Percentiles rank a stretch among this genome's conserved stretches.
phyloP scores from a whole-genome alignment of 2,113 vertebrate genomes.

The Sorex fumeus region DNA sequence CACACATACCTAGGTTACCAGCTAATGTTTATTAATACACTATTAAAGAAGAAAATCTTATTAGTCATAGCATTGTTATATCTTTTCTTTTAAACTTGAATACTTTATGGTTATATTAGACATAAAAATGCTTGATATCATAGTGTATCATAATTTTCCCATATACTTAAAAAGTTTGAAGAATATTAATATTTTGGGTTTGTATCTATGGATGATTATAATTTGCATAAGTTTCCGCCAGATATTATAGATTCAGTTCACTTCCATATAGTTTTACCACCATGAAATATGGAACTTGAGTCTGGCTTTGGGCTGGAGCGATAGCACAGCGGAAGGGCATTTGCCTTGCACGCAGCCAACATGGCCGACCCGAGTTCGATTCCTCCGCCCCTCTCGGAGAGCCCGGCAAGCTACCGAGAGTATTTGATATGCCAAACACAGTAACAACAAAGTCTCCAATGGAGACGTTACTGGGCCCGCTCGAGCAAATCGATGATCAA shows the following conservation, averaged over 20 bases:
- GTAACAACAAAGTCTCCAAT: too few relatives aligned
- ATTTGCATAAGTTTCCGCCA: background rate
- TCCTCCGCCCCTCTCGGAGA: too few relatives aligned
- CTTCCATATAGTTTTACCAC: background rate
- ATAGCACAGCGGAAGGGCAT: too few relatives aligned
- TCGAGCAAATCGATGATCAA: too few relatives aligned
- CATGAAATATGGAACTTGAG: background rate
- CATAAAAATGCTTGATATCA: background rate
- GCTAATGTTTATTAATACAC: background rate
- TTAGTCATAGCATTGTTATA: background rate
- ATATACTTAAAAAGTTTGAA: background rate
- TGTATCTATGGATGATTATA: background rate
- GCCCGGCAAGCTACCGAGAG: too few relatives aligned
- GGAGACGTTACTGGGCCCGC: too few relatives aligned
- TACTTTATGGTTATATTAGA: background rate
- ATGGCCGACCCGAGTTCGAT: too few relatives aligned
- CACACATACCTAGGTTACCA: background rate
- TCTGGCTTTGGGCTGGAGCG: too few relatives aligned
- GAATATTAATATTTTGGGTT: constrained; percentile 38
- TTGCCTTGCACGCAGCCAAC: too few relatives aligned
- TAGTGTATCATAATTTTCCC: background rate
- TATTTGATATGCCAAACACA: too few relatives aligned
- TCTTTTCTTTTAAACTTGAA: constrained; percentile 35
- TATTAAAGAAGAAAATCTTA: background rate
- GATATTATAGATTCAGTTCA: background rate